Conservation (phyloP, 35 echinoderm and acorn worm species). For the Stichopus chloronotus region DNA sequence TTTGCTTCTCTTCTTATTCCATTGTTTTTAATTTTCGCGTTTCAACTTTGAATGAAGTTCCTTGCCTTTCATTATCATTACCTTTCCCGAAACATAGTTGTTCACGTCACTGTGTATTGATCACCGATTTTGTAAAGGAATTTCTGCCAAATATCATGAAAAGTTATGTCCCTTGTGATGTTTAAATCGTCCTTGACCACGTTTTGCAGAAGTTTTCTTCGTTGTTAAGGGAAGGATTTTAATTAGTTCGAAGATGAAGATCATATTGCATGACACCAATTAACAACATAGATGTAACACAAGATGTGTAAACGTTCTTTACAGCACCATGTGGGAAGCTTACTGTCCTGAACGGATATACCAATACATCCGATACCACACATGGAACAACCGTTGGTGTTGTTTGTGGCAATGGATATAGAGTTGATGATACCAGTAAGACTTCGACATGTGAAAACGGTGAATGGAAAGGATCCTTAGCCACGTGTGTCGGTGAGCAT, state of each 20-base stretch:
- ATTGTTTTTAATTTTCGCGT: background rate
- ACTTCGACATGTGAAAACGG: background rate
- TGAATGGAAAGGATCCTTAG: background rate
- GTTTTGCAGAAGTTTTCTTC: too few species aligned
- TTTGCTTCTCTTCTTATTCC: background rate
- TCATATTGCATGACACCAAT: too few species aligned
- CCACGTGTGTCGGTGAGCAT: slow-evolving; percentile 10
- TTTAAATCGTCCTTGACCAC: too few species aligned
- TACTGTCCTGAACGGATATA: background rate
- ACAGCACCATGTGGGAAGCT: background rate
- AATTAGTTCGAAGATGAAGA: too few species aligned
- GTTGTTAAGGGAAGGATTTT: too few species aligned
- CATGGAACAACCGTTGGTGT: background rate
- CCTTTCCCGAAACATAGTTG: too few species aligned
- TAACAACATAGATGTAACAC: background rate
- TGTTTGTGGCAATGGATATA: slow-evolving; percentile 4
- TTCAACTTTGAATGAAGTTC: background rate
- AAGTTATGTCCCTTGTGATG: too few species aligned
- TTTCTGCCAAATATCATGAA: background rate
- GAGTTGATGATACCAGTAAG: background rate
- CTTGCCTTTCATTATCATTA: too few species aligned
- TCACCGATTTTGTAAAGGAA: background rate
- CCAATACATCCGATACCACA: background rate
- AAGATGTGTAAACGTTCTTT: background rate
- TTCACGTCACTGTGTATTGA: too few species aligned